Base-by-base conservation (phyloP, 2,888 invertebrate genomes). In the Phalera bucephala region DNA sequence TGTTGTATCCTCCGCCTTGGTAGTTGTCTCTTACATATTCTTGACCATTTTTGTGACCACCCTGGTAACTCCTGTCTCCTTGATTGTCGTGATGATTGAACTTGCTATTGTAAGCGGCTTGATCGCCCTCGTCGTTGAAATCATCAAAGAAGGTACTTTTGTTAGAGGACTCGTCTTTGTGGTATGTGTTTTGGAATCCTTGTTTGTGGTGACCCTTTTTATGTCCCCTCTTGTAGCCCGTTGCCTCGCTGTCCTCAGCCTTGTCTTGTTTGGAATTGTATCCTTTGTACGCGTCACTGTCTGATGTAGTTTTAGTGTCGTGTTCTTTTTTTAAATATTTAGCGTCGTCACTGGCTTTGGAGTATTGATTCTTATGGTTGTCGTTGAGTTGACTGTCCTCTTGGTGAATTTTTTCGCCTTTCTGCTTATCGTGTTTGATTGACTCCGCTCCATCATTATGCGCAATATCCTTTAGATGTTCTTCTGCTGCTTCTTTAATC, bases 61-160 rank as follows among this genome's bases (percentile, higher is more conserved):
- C 87, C 23, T 87, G 79, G 45, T 90, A 90, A 17, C 67, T 76
- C 28, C 84, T 72, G 6, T 80, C 85, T 2, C 80, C 87, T 9
- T 84, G 79, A 41, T 87, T 83, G 34, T 88, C 85, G 37, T 84
- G 73, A 31, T 64, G 81, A 36, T 87, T 88, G 5, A 80, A 39
- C 45, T 69, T 78, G 40, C 80, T 88, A 14, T 87, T 89, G 45
- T 83, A 87, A 1, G 78, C 79, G 2, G 89, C 80, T 65, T 77
- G 78, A 41, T 90, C 90, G 1, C 80, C 84, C 70, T 90, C 90
- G 36, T 90, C 90, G 37, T 80, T 87, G 1, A 77, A 91, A 60
- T 94, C 93, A 57, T 94, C 94, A 59, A 92, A 94, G 72, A 90
- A 94, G 15, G 93, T 93, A 36, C 93, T 92, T 55, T 93, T 93